Evolutionary conservation across 2,888 invertebrate genomes (phyloP), one percentile per base, ranked within the genome.

Genomic region (Ormyrus rosae): DNA sequence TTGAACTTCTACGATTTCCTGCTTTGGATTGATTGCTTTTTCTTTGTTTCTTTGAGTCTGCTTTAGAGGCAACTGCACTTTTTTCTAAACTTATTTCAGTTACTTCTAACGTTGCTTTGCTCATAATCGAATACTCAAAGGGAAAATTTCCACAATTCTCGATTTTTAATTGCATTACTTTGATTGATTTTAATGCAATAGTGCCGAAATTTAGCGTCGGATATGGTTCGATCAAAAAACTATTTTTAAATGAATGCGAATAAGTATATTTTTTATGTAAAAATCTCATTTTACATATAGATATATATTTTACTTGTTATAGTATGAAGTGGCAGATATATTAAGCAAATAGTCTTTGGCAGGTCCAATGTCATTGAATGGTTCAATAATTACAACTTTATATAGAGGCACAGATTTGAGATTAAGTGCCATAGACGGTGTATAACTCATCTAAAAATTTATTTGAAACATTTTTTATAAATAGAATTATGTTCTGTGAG

Each of bases 121-220:
- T 72, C 4, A 68, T 1, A 3, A 82, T 60, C n/a, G 58, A 64
- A 58, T 77, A 93, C 0, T 91, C 91, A 10, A 93, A 92, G 0
- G 93, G 92, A 86, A 93, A 94, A 87, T 92, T 92, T 81, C 94
- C 94, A 0, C 90, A 92, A 86, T 94, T 94, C 83, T 92, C 93
- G 46, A 94, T 87, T 75, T 92, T 92, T 0, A 94, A 91, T 45
- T 92, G 92, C 86, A 92, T 91, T n/a, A 88, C 89, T 78, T 93
- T 92, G 46, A 91, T 91, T 7, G 91, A 92, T 8, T 92, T 92
- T 6, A 94, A 90, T 11, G 92, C 88, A 84, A 94, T 91, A 8
- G 93, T 91, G 65, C 94, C 93, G 85, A 94, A 94, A 87, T 93
- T 92, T 53, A 94, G 86, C 84, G 93, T 92, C 0, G 92, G 92